These are phyloP conservation scores for Endomychus coccineus DNA, from an alignment of 2,888 invertebrate genomes.

Conservation along the genomic window DNA sequence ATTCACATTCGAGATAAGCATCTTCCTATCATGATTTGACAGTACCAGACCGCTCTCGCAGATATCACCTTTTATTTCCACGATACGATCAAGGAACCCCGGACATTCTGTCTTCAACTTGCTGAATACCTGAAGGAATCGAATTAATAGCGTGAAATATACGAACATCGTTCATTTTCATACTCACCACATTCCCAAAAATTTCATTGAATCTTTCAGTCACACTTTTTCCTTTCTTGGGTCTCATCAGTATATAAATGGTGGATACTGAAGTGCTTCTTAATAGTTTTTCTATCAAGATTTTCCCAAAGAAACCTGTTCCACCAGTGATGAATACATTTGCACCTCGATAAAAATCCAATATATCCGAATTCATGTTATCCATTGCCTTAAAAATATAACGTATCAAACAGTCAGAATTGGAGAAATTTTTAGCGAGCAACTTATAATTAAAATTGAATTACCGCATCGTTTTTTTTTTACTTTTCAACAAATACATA, in stretches of 20 bases:
- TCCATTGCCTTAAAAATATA: no score
- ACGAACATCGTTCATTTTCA: no score
- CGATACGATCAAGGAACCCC: constrained; percentile 58
- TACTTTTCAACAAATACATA: no score
- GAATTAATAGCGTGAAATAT: no score
- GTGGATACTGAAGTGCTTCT: constrained; percentile 40
- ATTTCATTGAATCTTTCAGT: constrained; percentile 58
- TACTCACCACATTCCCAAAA: constrained; percentile 55
- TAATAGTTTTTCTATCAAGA: constrained; percentile 54
- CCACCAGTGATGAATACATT: constrained; percentile 44
- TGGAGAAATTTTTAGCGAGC: no score
- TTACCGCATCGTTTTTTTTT: no score
- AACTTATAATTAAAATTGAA: no score
- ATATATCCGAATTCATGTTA: no score
- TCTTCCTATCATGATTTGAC: constrained; percentile 52
- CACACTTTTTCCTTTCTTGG: constrained; percentile 57
- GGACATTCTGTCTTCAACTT: constrained; percentile 47
- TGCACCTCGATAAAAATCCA: constrained; percentile 38
- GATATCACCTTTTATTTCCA: constrained; percentile 63
- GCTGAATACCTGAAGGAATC: constrained; percentile 46
- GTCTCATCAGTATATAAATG: constrained; percentile 50
- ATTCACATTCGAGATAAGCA: constrained; percentile 57
- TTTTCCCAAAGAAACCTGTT: constrained; percentile 52
- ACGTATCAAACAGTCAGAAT: no score
- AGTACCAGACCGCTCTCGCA: constrained; percentile 59